Percentiles rank a stretch among this genome's conserved stretches.
Evolutionary conservation across 1,140 invertebrate genomes (phyloP).

Genomic region (Orius insidiosus): DNA sequence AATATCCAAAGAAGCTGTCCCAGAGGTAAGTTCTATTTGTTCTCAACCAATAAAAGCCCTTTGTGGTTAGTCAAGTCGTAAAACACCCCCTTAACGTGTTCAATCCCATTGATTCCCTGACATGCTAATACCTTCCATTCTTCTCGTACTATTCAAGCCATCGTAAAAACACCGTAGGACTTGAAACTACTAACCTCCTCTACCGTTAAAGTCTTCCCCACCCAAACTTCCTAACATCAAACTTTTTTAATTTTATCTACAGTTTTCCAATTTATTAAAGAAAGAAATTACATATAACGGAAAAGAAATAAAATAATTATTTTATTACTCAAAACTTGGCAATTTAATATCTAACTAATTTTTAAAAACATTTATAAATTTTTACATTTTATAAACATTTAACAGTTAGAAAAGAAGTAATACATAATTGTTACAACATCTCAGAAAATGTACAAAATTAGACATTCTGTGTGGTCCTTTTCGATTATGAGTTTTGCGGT

Average conservation of each 20-base stretch:
- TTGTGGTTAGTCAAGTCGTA: not conserved
- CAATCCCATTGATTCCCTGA: not conserved
- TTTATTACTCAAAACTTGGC: no score
- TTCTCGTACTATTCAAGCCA: not conserved
- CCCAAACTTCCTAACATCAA: no score
- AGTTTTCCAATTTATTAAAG: no score
- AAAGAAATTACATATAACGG: no score
- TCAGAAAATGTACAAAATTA: not conserved
- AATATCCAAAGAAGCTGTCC: constrained; percentile 29
- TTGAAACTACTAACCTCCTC: not conserved
- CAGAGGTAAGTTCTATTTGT: constrained; percentile 27
- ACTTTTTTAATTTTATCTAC: no score
- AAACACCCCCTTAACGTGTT: not conserved
- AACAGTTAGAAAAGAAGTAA: not conserved
- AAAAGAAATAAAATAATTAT: no score
- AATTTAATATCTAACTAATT: no score
- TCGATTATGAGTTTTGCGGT: no score
- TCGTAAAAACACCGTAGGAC: no score
- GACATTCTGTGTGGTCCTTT: not conserved
- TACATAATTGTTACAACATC: not conserved
- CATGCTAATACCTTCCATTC: not conserved
- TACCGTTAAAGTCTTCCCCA: not conserved
- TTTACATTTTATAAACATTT: not conserved
- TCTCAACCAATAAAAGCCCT: not conserved
- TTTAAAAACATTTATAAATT: no score